A percentile compares a stretch with the other conserved stretches of the same genome.
Conservation (phyloP, 2,113 vertebrate species). For the Sebastes fasciatus region DNA sequence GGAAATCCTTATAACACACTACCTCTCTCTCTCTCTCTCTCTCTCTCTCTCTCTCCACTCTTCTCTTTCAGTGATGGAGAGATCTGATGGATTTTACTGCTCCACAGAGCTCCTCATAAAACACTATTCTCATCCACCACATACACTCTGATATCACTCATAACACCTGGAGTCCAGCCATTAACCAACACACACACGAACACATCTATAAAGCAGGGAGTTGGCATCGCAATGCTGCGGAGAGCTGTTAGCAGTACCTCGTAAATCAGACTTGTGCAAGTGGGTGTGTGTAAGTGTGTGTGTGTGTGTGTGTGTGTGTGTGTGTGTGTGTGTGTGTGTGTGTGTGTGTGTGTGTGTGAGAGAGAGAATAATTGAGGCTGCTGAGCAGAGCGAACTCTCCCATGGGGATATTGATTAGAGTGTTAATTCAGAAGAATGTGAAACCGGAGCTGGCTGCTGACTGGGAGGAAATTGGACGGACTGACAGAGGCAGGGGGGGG, state of each 20-base stretch:
- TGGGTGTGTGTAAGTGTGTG: slow-evolving; percentile 55
- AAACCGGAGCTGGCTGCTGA: slow-evolving; percentile 74
- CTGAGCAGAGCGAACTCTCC: slow-evolving; percentile 71
- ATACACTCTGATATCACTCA: slow-evolving; percentile 76
- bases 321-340: slow-evolving; percentile 57
- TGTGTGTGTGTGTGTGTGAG: background rate
- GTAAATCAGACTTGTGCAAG: slow-evolving; percentile 76
- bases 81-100: slow-evolving; percentile 77
- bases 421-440: slow-evolving; percentile 78
- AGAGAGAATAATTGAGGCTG: slow-evolving; percentile 61
- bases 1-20: slow-evolving; percentile 61
- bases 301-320: slow-evolving; percentile 17
- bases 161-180: slow-evolving; percentile 79
- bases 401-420: slow-evolving; percentile 79
- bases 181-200: slow-evolving; percentile 48
- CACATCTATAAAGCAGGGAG: slow-evolving; percentile 67
- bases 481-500: slow-evolving; percentile 53
- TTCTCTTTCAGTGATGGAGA: slow-evolving; percentile 58
- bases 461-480: slow-evolving; percentile 66
- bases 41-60: background rate
- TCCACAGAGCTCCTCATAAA: slow-evolving; percentile 73
- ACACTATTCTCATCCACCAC: slow-evolving; percentile 70
- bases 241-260: slow-evolving; percentile 73
- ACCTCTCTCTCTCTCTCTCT: background rate
- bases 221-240: slow-evolving; percentile 74